Evolutionary conservation across 1,140 invertebrate species (phyloP), one percentile per base, ranked within the genome.

Genomic region (Chironomus striatipennis): DNA sequence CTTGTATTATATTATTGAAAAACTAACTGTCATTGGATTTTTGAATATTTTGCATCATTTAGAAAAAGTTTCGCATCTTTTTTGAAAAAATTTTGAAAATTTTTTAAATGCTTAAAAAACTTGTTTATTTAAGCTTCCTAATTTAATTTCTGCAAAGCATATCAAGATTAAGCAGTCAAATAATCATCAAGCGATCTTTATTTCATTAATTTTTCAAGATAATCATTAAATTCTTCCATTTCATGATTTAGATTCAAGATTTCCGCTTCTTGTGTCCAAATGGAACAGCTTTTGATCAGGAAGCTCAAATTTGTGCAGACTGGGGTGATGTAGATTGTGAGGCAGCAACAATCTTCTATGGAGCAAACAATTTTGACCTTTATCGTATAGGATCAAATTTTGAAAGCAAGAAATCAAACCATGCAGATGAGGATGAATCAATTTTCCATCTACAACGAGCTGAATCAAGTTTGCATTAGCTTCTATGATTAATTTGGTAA

Each of bases 211-310:
- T 10, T 3, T 43, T 65, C 47, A 65, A 70, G n/a, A 65, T 15
- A 65, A n/a, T 21, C 8, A 74, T n/a, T n/a, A n/a, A 20, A 43
- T 75, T 78, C 74, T 78, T 75, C 74, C 76, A 75, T 81, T 81
- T 80, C 20, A 18, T 78, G 7, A 82, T 82, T 74, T 80, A 90
- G 89, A 85, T 92, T 64, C 87, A 90, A 81, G 91, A 93, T 84
- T 91, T 88, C 83, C 88, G 91, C 77, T 96, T 96, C 84, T 86
- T 96, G 77, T 96, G 94, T 81, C 93, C 94, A 4, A 95, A 96
- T 78, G 92, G 93, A 76, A 97, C 94, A 0, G 89, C 94, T 75
- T 96, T 97, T 83, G 93, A 96, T 80, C 94, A 96, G 81, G 93
- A 95, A 79, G 92, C 93, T 74, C 93, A 95, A 82, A 95, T 94